Evolutionary conservation across 1,140 invertebrate genomes (phyloP), one percentile per base, ranked within the genome.

Genomic region (Drosophila fuyamai): DNA sequence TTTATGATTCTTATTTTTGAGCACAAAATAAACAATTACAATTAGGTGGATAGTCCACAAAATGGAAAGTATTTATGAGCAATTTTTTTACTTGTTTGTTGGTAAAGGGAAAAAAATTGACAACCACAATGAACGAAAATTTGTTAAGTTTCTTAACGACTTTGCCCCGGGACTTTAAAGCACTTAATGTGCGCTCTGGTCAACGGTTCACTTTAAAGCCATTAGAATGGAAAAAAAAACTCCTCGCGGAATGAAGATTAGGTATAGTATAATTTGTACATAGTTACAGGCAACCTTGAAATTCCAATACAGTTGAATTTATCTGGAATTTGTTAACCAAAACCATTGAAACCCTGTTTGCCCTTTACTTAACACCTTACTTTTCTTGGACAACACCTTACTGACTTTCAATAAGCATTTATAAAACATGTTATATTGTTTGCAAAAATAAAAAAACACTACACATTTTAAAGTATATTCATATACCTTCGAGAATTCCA

Each of bases 61-160:
- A 82, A 82, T 78, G 75, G 67, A 82, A 82, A 81, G 79, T 62
- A 58, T 73, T 78, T 65, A 72, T 65, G 55, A 72, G 58, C 59
- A 71, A 56, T 40, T 68, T 76, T 76, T 54, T 57, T 1, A 61
- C 59, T 32, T 53, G 44, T 40, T n/a, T 35, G n/a, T 40, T 40
- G 43, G 23, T 44, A 16, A 47, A 40, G 12, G 23, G 32, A 32
- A 5, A 36, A 44, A 65, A 65, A 47, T 46, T 35, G 32, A 46
- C 48, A 55, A 40, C 23, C 41, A n/a, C 16, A 40, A 12, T 36
- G 13, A 35, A 23, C 32, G 66, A 23, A 67, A 38, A 47, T 67
- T 68, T 47, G 35, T 53, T 55, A 12, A 13, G 18, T 36, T 50
- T 60, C 2, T 47, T n/a, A 43, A 62, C 48, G 59, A 54, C 59